Base-by-base conservation (phyloP, 2,797 vertebrate genomes). In the Cephalopachus bancanus region DNA sequence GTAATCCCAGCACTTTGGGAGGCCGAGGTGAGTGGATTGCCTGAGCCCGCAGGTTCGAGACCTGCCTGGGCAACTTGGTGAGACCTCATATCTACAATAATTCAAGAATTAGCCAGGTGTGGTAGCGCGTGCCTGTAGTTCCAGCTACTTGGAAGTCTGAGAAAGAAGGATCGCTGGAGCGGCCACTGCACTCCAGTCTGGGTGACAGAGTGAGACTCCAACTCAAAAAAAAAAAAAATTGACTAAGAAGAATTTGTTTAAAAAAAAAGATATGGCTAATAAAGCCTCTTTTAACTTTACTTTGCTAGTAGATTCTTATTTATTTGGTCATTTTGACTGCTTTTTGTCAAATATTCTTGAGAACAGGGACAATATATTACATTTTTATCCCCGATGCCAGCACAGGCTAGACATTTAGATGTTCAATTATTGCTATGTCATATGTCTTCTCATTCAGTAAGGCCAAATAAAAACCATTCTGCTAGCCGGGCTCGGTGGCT, bases 381-480 rank as follows among this genome's bases (percentile, higher is more conserved):
- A 87, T 91, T 94, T 96, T 92, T 92, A 89, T 65, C 64, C 37
- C 55, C 78, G 79, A 26, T 89, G 33, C 65, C 62, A 91, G 33
- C 33, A 69, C 16, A 88, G 24, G 72, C 59, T 59, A 87, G 53
- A 80, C 16, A 28, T 28, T 83, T 94, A 83, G 81, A 16, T 94
- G 20, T 79, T 87, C 19, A 65, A 0, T 93, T 88, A 30, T 92
- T 94, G 33, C 87, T 84, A 80, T 33, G 28, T 65, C 24, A 44
- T 59, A 14, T 83, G 20, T 93, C 53, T 84, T 94, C 72, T 15
- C 22, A 75, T 6, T 37, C 85, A 28, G 44, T 91, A 89, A 94
- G 55, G 51, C 78, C 60, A 80, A 53, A 55, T 92, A 76, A 91
- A 85, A 93, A 33, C n/a, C 5, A 71, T 78, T 53, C 24, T 87